Percentiles rank a stretch among this genome's conserved stretches.
Evolutionary conservation across 37 sponge, comb jelly and placozoan species (phyloP).

Genomic region (Chondrosia reniformis): DNA sequence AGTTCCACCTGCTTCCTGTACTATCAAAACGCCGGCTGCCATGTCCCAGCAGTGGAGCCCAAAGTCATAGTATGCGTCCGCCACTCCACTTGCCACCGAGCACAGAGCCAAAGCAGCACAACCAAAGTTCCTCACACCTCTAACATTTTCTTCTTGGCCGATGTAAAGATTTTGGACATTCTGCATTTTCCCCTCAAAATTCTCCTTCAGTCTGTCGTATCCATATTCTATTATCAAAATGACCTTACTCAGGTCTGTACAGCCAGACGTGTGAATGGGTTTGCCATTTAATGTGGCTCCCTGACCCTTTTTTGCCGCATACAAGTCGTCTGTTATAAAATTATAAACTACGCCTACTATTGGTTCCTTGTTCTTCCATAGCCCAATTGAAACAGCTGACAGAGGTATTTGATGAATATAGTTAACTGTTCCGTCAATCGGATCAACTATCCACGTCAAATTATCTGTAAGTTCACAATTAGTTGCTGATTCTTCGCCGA

Average conservation of each 20-base stretch:
- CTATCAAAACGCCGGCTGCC: constrained; percentile 88
- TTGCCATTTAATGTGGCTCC: constrained; percentile 82
- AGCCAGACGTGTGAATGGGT: constrained; percentile 56
- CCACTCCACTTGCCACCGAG: constrained; percentile 71
- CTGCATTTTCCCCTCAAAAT: too few species aligned
- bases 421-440: constrained; percentile 97
- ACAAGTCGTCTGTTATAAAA: constrained; percentile 70
- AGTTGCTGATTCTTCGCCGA: constrained; percentile 80
- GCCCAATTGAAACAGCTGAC: constrained; percentile 81
- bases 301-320: constrained; percentile 73
- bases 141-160: too few species aligned
- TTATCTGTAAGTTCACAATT: constrained; percentile 45
- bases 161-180: too few species aligned
- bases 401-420: constrained; percentile 90
- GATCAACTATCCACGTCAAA: constrained; percentile 98
- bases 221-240: too few species aligned
- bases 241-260: too few species aligned
- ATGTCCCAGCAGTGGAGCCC: constrained; percentile 98
- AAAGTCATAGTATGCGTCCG: constrained; percentile 78
- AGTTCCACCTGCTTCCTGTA: constrained; percentile 89
- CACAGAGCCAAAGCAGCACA: constrained; percentile 70
- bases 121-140: constrained; percentile 44
- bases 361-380: constrained; percentile 67
- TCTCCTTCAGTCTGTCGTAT: too few species aligned
- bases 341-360: constrained; percentile 91